These are phyloP conservation scores for Adelognathus sp. DNA, from an alignment of 2,888 invertebrate genomes.

Conservation along the genomic window DNA sequence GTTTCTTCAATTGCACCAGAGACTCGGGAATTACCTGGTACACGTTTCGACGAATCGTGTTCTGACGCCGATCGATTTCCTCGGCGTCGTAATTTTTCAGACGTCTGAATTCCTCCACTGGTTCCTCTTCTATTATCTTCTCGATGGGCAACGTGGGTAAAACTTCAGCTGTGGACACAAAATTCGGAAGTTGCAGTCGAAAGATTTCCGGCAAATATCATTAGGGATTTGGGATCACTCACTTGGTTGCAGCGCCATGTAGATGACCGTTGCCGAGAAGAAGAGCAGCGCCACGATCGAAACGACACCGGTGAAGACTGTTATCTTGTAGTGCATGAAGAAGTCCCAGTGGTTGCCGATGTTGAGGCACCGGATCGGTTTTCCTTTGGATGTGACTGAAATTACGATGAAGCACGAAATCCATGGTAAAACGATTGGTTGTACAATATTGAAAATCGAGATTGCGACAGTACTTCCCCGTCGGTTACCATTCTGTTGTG, in stretches of 20 bases:
- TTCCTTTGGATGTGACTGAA: constrained; percentile 4
- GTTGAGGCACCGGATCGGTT: constrained; percentile 5
- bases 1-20: neutral
- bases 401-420: neutral
- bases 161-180: neutral
- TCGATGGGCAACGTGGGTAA: neutral
- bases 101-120: neutral
- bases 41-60: neutral
- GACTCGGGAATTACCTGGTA: neutral
- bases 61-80: constrained; percentile 21
- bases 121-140: neutral
- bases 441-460: neutral
- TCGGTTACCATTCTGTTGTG: too few species aligned
- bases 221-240: constrained; percentile 4
- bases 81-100: constrained; percentile 15
- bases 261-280: constrained; percentile 28
- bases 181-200: neutral
- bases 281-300: constrained; percentile 30
- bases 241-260: constrained; percentile 40
- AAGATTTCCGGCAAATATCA: neutral
- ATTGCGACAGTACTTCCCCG: too few species aligned
- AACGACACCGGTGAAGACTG: constrained; percentile 20
- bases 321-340: constrained; percentile 35
- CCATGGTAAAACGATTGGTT: neutral
- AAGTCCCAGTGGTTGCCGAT: constrained; percentile 27